Evolutionary conservation across 2,888 invertebrate genomes (phyloP), one percentile per base, ranked within the genome.

Genomic region (Caenorhabditis panamensis): DNA sequence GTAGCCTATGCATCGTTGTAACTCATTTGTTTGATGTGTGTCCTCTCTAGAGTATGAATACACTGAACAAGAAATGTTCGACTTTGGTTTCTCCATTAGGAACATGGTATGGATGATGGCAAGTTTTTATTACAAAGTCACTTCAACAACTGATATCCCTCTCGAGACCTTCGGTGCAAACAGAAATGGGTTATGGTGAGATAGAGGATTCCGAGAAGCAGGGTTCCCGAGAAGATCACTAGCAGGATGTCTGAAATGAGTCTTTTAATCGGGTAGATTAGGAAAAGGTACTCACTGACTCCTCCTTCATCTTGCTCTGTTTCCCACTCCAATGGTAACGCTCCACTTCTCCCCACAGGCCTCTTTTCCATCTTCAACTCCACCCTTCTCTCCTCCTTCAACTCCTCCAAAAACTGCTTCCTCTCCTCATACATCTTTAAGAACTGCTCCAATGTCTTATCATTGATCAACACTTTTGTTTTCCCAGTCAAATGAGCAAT

Each of bases 181-280:
- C 37, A 49, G 31, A 63, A 63, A 44, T 79, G 72, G 9, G 62
- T 62, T 44, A 73, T 47, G 13, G 54, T 47, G n/a, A 73, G 68
- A 22, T 67, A 73, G 53, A 54, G 36, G 20, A 69, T 68, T 9
- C 62, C 62, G 18, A 31, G n/a, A 11, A 79, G 18, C 18, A 73
- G 58, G 1, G 54, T 64, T 28, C 63, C 73, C n/a, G 69, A 56
- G 37, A 75, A 54, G 3, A 66, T 44, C 13, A 75, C 16, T 5
- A 75, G 58, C 0, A 73, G 59, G 53, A 69, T 69, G 22, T 61
- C 79, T 80, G 69, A 37, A 79, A 63, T 54, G n/a, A n/a, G n/a
- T n/a, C n/a, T n/a, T n/a, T n/a, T n/a, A n/a, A n/a, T n/a, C n/a
- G n/a, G n/a, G n/a, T n/a, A n/a, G n/a, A n/a, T n/a, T n/a, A n/a